A percentile compares a stretch with the other conserved stretches of the same genome.
phyloP scores from a whole-genome alignment of 2,888 invertebrate genomes.

The Calliphora vomitoria region DNA sequence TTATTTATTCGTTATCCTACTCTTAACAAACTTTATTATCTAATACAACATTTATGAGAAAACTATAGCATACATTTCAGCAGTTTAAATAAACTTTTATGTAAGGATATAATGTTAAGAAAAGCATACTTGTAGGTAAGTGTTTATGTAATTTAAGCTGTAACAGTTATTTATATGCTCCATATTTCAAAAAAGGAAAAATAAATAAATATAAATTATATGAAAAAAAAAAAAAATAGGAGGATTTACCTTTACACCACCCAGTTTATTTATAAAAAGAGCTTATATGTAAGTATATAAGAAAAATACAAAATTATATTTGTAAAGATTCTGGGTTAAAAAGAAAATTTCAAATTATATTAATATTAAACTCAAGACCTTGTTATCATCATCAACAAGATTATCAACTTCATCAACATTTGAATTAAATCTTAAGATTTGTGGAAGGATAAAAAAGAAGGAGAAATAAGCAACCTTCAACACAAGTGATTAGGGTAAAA shows the following conservation, averaged over 20 bases:
- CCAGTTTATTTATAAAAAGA: background rate
- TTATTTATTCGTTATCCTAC: background rate
- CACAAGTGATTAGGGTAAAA: background rate
- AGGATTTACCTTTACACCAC: background rate
- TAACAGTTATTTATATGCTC: conserved; percentile 8
- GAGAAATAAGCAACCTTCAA: background rate
- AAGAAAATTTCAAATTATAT: background rate
- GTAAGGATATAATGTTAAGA: background rate
- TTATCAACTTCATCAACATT: background rate
- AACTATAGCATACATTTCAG: conserved; percentile 17
- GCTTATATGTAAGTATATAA: too few relatives aligned
- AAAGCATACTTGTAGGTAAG: conserved; percentile 30
- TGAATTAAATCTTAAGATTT: background rate
- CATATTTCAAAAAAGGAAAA: background rate
- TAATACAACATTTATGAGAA: conserved; percentile 5
- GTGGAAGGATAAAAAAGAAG: background rate
- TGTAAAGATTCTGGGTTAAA: background rate
- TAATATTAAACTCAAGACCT: conserved; percentile 16
- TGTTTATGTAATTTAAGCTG: conserved; percentile 17
- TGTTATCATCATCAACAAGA: background rate
- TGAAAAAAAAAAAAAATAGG: background rate
- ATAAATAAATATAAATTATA: background rate
- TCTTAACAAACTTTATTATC: conserved; percentile 7
- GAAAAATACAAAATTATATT: background rate
- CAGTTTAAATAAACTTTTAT: background rate